These are phyloP conservation scores for Eupeodes luniger DNA, from an alignment of 2,888 invertebrate species.

Conservation along the genomic window DNA sequence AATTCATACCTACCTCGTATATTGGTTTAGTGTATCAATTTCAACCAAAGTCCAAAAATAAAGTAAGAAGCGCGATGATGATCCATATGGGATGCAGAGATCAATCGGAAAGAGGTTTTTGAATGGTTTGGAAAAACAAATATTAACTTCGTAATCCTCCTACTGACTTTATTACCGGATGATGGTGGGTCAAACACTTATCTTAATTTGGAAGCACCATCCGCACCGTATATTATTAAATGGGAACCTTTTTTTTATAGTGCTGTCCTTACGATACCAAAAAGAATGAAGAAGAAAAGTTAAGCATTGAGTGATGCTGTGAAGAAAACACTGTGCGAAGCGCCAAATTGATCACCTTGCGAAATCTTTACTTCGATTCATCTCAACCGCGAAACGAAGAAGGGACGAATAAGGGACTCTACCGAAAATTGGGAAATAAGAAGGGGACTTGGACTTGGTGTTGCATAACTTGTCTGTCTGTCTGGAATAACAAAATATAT, in stretches of 20 bases:
- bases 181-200: conserved; percentile 81
- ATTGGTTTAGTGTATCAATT: conserved; percentile 47
- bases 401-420: conserved; percentile 32
- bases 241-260: conserved; percentile 34
- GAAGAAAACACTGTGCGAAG: conserved; percentile 81
- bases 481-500: conserved; percentile 17
- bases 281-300: neutral
- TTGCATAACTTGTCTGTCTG: conserved; percentile 45
- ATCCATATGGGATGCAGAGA: conserved; percentile 68
- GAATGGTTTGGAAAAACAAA: conserved; percentile 62
- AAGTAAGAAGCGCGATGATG: conserved; percentile 29
- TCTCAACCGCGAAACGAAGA: conserved; percentile 25
- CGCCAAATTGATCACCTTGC: conserved; percentile 84
- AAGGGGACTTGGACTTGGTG: conserved; percentile 3
- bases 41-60: conserved; percentile 13
- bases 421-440: conserved; percentile 61
- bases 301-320: conserved; percentile 75
- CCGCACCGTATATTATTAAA: conserved; percentile 69
- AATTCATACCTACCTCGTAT: neutral
- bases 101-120: conserved; percentile 55
- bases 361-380: conserved; percentile 59
- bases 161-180: conserved; percentile 75
- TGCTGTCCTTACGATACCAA: neutral
- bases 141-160: conserved; percentile 67
- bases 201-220: conserved; percentile 83